Base-by-base conservation (phyloP, 2,797 vertebrate genomes). In the Nyctalus aviator region DNA sequence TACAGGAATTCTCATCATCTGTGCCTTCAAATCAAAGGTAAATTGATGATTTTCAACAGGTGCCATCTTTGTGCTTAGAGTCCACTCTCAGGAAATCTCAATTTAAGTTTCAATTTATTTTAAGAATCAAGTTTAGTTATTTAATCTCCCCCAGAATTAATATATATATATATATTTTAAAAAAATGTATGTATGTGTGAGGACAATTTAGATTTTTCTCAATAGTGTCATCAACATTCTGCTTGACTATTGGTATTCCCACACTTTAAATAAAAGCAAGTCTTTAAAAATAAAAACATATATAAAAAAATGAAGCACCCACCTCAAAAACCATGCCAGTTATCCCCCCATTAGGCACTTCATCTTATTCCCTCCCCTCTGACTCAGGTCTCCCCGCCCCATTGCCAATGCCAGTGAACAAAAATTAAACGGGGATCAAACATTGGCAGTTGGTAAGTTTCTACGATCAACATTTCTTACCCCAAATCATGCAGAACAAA, bases 401-500 rank as follows among this genome's bases (percentile, higher is more conserved):
- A 62, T 23, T 91, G 90, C 91, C 94, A 92, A 78, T 84, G 72
- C 84, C 86, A 84, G 59, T 11, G 14, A 76, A 55, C 66, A 88
- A 82, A 57, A 23, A 23, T 83, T 77, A 93, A 79, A 48, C 14
- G 30, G 50, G 50, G 64, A 82, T 89, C 55, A 37, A 84, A 89
- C 93, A 75, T 6, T 90, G 94, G 85, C 95, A 75, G 79, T 35
- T 59, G 30, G 59, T 88, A 92, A 53, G 83, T 48, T 76, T 78
- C 84, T 78, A 23, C 14, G 32, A 82, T 66, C 50, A 57, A 64
- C 59, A 83, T 92, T 75, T 92, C 59, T 95, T 81, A 59, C 35
- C 93, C 95, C 85, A 78, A 62, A 35, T 94, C 97, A 97, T 97
- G 97, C 96, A 97, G 93, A 93, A 96, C 95, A 95, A 92, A 97